phyloP scores from a whole-genome alignment of 2,113 vertebrate genomes.

The Alethe diademata region DNA sequence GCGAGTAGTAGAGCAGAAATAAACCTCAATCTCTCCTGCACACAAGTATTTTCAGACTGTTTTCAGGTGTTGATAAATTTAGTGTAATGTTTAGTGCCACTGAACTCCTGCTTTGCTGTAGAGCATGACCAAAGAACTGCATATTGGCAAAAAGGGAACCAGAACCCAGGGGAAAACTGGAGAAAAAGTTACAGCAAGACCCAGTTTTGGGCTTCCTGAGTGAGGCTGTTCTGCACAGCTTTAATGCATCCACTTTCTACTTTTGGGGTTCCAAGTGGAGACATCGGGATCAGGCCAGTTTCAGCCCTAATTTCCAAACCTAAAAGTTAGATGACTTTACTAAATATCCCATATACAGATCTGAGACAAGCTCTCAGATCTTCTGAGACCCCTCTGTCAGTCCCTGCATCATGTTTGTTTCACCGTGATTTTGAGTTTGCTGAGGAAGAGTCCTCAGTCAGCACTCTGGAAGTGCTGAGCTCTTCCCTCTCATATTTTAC shows the following conservation, averaged over 20 bases:
- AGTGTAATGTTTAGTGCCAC: background rate
- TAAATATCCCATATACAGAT: background rate
- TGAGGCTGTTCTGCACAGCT: background rate
- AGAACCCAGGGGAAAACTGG: background rate
- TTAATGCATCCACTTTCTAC: background rate
- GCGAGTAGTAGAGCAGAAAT: background rate
- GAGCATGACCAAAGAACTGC: background rate
- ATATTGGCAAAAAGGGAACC: background rate
- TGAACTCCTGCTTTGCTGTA: background rate
- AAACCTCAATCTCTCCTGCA: background rate
- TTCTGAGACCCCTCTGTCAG: background rate
- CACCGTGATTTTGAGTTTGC: background rate
- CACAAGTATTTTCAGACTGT: background rate
- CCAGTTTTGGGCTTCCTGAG: background rate
- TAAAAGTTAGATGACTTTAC: background rate
- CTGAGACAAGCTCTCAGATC: background rate
- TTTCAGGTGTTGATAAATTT: background rate
- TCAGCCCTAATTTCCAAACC: background rate
- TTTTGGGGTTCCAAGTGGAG: background rate
- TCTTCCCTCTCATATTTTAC: slow-evolving; percentile 67
- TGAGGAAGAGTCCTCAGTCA: background rate
- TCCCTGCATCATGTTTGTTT: background rate
- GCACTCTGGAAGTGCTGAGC: background rate
- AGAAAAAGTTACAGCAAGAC: background rate
- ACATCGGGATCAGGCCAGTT: background rate